Conservation (phyloP, 2,888 invertebrate genomes). For the Pristionchus maxplancki region DNA sequence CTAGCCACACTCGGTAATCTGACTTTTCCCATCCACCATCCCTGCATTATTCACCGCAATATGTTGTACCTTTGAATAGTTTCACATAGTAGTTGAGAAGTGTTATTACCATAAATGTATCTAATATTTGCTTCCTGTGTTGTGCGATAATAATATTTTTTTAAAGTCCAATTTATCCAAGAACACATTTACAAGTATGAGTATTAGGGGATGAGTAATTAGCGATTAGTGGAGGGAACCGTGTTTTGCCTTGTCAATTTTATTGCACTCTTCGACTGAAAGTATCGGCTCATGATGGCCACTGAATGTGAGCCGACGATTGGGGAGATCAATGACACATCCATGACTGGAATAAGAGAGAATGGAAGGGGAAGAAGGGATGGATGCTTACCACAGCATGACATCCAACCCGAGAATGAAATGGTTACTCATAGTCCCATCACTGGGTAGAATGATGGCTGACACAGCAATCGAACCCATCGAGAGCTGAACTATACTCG, state of each 20-base stretch:
- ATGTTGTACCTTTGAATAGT: conserved; percentile 13
- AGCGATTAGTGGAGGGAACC: conserved; percentile 9
- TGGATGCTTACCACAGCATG: background rate
- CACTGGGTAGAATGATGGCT: conserved; percentile 38
- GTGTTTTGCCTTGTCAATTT: conserved; percentile 13
- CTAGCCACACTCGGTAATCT: conserved; percentile 12
- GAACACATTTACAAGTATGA: conserved; percentile 5
- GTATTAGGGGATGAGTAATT: background rate
- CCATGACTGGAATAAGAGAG: conserved; percentile 31
- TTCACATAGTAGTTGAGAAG: background rate
- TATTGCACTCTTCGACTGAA: conserved; percentile 32
- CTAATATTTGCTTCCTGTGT: conserved; percentile 29
- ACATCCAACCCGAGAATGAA: conserved; percentile 50
- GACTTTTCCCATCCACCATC: background rate
- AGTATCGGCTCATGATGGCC: conserved; percentile 45
- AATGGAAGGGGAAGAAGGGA: background rate
- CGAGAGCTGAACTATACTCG: background rate
- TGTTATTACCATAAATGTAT: conserved; percentile 46
- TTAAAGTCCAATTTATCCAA: background rate
- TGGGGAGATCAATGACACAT: conserved; percentile 44
- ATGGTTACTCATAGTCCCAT: conserved; percentile 9
- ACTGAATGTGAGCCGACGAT: conserved; percentile 37
- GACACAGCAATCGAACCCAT: conserved; percentile 8
- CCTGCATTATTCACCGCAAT: conserved; percentile 28
- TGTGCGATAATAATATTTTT: conserved; percentile 34